Base-by-base conservation (phyloP, 1,140 invertebrate species). In the Thrips palmi region DNA sequence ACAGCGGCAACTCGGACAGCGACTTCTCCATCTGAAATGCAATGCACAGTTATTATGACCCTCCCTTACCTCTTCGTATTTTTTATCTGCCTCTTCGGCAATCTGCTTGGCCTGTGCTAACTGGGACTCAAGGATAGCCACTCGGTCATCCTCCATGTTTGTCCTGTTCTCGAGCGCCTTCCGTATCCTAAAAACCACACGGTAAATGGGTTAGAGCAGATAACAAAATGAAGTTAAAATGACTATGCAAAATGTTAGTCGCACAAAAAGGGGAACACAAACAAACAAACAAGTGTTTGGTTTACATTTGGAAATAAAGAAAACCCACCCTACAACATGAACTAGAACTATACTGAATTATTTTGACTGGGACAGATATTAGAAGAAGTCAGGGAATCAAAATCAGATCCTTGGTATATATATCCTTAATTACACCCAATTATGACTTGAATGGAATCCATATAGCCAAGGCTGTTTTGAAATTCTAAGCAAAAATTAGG, bases 131-230 rank as follows among this genome's bases (percentile, higher is more conserved):
- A 97, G 67, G 47, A 87, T 76, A 52, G 79, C 75, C 56, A 96
- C 87, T 59, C 89, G 73, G 63, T 97, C 91, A 58, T 97, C 92
- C 67, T 97, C 92, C 84, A 94, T 91, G 63, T 94, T 94, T 58
- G 86, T 92, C 63, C 88, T 77, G 62, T 94, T 94, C 73, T 97
- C 91, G 65, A 97, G 71, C 49, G 89, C 86, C 78, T 96, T 96
- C 65, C 91, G 81, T 79, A 91, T 91, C 80, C 89, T 94, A 71
- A 60, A 52, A 53, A 56, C 55, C 44, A 44, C 46, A 50, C 45
- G 40, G 47, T 48, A 29, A n/a, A n/a, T n/a, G n/a, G n/a, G n/a
- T n/a, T n/a, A n/a, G n/a, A n/a, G n/a, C n/a, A n/a, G n/a, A 34
- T 31, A 31, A 31, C 29, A 31, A n/a, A 31, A n/a, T 14, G 29